Evolutionary conservation across 37 sponge, comb jelly and placozoan species (phyloP).

Genomic region (Spongia lamella): DNA sequence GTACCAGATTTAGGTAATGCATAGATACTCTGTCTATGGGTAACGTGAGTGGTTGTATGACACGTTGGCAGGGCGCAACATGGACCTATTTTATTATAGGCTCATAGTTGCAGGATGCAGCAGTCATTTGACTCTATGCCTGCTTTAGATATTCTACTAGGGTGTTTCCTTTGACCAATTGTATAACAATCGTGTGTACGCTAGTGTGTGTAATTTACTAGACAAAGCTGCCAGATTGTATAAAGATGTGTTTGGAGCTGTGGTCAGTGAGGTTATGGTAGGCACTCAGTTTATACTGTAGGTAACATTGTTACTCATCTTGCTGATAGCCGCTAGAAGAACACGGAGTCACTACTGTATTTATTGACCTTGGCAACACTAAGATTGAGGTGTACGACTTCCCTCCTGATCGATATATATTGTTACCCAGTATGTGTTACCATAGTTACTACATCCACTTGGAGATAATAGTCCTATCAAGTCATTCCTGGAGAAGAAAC

Average conservation of each 20-base stretch:
- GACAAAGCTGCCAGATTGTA: constrained; percentile 76
- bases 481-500: constrained; percentile 88
- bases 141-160: not conserved
- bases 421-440: not conserved
- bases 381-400: constrained; percentile 79
- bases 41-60: no score
- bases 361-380: constrained; percentile 92
- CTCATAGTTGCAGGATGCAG: not conserved
- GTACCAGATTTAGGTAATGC: constrained; percentile 80
- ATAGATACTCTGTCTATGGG: not conserved
- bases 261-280: constrained; percentile 82
- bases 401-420: not conserved
- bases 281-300: no score
- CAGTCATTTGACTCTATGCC: not conserved
- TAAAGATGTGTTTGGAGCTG: constrained; percentile 82
- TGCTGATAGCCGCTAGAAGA: constrained; percentile 81
- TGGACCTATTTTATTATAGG: no score
- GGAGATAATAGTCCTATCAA: constrained; percentile 97
- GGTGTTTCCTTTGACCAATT: not conserved
- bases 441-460: constrained; percentile 86
- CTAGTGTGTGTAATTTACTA: no score
- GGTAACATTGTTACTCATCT: no score
- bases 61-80: no score
- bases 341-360: constrained; percentile 96
- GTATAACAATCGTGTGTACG: not conserved